Conservation (phyloP, 2,113 vertebrate species). For the Ailuropoda melanoleuca region DNA sequence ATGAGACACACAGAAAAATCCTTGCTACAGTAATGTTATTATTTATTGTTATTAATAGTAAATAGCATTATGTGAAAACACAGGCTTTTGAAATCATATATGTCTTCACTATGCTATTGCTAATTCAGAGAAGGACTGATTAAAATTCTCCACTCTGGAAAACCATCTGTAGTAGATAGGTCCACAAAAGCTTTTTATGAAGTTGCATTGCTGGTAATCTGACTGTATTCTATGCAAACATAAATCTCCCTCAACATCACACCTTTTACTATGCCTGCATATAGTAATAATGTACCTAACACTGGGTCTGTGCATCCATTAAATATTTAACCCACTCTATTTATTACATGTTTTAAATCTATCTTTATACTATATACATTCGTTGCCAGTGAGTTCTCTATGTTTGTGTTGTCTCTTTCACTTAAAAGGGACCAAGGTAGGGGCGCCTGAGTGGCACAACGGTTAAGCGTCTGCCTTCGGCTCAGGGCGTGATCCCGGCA, state of each 20-base stretch:
- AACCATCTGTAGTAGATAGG: background rate
- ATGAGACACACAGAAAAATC: background rate
- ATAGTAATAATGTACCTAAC: background rate
- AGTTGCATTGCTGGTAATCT: background rate
- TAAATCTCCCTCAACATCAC: background rate
- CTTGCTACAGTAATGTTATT: background rate
- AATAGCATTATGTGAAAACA: background rate
- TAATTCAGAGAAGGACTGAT: slow-evolving; percentile 27
- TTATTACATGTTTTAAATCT: background rate
- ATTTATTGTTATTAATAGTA: background rate
- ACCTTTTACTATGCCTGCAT: background rate
- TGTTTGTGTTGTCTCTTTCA: background rate
- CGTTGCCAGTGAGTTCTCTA: background rate
- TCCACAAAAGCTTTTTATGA: background rate
- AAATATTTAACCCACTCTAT: background rate
- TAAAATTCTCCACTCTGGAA: background rate
- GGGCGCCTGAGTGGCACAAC: too few species aligned
- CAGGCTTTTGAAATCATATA: background rate
- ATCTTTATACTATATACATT: background rate
- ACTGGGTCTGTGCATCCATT: background rate
- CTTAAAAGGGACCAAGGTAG: background rate
- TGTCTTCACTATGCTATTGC: background rate
- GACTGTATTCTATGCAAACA: background rate
- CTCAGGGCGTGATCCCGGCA: too few species aligned
- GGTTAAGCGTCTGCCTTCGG: too few species aligned